phyloP scores from a whole-genome alignment of 2,888 invertebrate species.

The Agriopis leucophaearia region DNA sequence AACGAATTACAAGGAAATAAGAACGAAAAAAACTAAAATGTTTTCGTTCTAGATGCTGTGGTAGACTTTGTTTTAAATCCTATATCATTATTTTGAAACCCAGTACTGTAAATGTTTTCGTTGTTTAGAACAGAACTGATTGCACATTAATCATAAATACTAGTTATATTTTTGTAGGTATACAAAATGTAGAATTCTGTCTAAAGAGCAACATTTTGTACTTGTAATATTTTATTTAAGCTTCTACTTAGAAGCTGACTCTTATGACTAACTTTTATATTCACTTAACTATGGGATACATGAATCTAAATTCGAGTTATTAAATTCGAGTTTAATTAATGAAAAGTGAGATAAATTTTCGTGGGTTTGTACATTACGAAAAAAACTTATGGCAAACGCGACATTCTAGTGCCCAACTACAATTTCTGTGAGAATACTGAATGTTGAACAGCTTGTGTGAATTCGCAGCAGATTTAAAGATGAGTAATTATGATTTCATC shows the following conservation, averaged over 20 bases:
- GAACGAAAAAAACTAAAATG: neutral
- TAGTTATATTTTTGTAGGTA: conserved; percentile 10
- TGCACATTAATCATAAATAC: neutral
- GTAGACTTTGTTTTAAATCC: neutral
- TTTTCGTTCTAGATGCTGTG: neutral
- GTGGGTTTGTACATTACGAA: conserved; percentile 52
- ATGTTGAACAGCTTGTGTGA: conserved; percentile 17
- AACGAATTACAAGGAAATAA: too few relatives aligned
- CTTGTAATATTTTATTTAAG: conserved; percentile 60
- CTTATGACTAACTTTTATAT: conserved; percentile 36
- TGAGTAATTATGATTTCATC: conserved; percentile 95
- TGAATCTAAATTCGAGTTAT: conserved; percentile 71
- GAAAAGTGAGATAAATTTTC: conserved; percentile 41
- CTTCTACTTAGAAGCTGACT: conserved; percentile 50
- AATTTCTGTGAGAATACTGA: conserved; percentile 20
- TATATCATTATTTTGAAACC: neutral
- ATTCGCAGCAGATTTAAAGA: conserved; percentile 82
- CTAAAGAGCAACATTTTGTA: conserved; percentile 59
- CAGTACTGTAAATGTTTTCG: neutral
- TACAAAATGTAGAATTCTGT: conserved; percentile 10
- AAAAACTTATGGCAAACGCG: conserved; percentile 48
- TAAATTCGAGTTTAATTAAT: conserved; percentile 63
- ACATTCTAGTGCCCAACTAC: conserved; percentile 8
- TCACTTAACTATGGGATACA: conserved; percentile 67
- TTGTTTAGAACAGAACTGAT: neutral